phyloP scores from a whole-genome alignment of 2,888 invertebrate species.

The Zaprionus lineosus region DNA sequence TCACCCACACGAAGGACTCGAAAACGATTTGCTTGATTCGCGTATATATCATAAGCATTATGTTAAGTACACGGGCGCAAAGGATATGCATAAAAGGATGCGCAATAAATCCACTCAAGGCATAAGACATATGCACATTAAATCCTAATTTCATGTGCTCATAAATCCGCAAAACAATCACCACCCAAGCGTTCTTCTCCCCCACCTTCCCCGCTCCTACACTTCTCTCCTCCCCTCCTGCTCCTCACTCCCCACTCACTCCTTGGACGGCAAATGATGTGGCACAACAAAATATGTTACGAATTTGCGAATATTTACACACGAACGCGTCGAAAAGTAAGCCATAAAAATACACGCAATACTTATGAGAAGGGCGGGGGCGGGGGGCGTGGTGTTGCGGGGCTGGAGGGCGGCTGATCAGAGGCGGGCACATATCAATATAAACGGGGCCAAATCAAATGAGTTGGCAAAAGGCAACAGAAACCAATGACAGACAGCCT shows the following conservation, averaged over 20 bases:
- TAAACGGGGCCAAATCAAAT: constrained; percentile 69
- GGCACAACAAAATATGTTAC: constrained; percentile 63
- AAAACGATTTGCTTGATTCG: constrained; percentile 59
- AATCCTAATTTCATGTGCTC: constrained; percentile 78
- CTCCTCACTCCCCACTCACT: too few relatives aligned
- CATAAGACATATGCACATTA: constrained; percentile 74
- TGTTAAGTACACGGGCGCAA: constrained; percentile 56
- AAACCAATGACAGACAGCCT: constrained; percentile 13
- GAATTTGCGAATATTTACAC: constrained; percentile 70
- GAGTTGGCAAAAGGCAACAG: constrained; percentile 71
- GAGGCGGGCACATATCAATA: constrained; percentile 62
- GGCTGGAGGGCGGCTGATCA: not conserved
- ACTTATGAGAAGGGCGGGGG: not conserved
- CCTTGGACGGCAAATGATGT: constrained; percentile 31
- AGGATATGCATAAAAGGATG: constrained; percentile 45
- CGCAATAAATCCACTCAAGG: constrained; percentile 69
- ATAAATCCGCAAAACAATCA: constrained; percentile 76
- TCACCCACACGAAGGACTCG: constrained; percentile 4
- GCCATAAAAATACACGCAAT: constrained; percentile 68
- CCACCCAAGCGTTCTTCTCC: constrained; percentile 41
- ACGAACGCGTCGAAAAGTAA: constrained; percentile 68
- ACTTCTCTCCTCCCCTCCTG: constrained; percentile 6
- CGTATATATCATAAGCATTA: constrained; percentile 74
- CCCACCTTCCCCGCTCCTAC: too few relatives aligned
- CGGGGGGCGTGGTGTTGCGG: not conserved